Conservation (phyloP, 2,888 invertebrate genomes). For the Macrosoma leucophasiata region DNA sequence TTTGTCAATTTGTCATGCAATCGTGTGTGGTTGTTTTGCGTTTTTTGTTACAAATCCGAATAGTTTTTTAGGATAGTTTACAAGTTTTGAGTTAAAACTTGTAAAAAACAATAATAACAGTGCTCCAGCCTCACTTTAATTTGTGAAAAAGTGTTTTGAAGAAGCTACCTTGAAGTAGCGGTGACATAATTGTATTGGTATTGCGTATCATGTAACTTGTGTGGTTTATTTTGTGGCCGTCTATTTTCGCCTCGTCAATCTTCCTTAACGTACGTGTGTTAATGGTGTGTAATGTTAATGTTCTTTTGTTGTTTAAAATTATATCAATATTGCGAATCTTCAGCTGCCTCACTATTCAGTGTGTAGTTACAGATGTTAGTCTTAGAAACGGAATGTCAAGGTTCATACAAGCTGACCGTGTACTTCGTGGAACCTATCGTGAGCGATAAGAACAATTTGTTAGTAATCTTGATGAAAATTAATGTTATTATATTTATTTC, state of each 20-base stretch:
- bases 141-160: constrained; percentile 26
- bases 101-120: constrained; percentile 24
- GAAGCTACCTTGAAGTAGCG: constrained; percentile 31
- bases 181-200: constrained; percentile 42
- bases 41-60: constrained; percentile 33
- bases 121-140: constrained; percentile 24
- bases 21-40: constrained; percentile 35
- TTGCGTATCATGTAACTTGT: constrained; percentile 62
- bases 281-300: constrained; percentile 16
- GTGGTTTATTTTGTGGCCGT: constrained; percentile 61
- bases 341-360: no score
- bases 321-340: no score
- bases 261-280: constrained; percentile 42
- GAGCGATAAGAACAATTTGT: no score
- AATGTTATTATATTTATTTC: no score
- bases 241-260: constrained; percentile 53
- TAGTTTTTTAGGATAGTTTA: constrained; percentile 26
- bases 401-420: no score
- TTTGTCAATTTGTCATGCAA: constrained; percentile 23
- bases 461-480: no score
- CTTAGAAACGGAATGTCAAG: no score
- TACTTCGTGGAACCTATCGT: no score
- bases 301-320: no score
- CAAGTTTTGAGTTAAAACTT: constrained; percentile 32
- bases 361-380: no score